These are phyloP conservation scores for Danionella cerebrum DNA, from an alignment of 2,113 vertebrate species.

Conservation along the genomic window DNA sequence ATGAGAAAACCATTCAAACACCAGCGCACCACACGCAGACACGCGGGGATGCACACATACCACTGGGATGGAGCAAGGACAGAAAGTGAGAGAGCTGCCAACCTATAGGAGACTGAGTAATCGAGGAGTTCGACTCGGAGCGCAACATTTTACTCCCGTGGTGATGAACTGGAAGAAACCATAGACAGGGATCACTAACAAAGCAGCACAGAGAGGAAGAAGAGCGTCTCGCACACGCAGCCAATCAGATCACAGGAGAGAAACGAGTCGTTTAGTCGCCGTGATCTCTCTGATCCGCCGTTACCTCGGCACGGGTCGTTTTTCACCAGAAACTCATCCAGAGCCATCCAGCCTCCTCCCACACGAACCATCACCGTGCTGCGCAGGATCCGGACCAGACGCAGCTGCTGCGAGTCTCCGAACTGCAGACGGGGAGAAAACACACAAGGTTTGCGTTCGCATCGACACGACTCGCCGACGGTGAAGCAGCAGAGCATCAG, in stretches of 20 bases:
- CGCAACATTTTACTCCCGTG: conserved; percentile 99
- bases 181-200: conserved; percentile 81
- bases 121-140: conserved; percentile 99
- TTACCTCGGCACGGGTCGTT: conserved; percentile 97
- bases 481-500: conserved; percentile 18
- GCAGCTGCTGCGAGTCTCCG: conserved; percentile 93
- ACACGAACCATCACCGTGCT: conserved; percentile 98
- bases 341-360: conserved; percentile 98
- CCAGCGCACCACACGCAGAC: conserved; percentile 37
- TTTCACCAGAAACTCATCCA: conserved; percentile 97
- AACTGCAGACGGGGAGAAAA: conserved; percentile 76
- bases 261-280: neutral
- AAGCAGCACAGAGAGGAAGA: conserved; percentile 56
- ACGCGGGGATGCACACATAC: conserved; percentile 68
- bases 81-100: conserved; percentile 95
- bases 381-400: conserved; percentile 89
- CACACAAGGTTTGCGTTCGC: neutral
- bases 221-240: conserved; percentile 45
- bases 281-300: too few relatives aligned
- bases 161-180: conserved; percentile 99
- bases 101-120: conserved; percentile 99
- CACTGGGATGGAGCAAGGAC: conserved; percentile 71
- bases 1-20: conserved; percentile 61
- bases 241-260: conserved; percentile 50
- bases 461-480: neutral